phyloP scores from a whole-genome alignment of 2,888 invertebrate genomes.

The Scrobipalpa atriplicella region DNA sequence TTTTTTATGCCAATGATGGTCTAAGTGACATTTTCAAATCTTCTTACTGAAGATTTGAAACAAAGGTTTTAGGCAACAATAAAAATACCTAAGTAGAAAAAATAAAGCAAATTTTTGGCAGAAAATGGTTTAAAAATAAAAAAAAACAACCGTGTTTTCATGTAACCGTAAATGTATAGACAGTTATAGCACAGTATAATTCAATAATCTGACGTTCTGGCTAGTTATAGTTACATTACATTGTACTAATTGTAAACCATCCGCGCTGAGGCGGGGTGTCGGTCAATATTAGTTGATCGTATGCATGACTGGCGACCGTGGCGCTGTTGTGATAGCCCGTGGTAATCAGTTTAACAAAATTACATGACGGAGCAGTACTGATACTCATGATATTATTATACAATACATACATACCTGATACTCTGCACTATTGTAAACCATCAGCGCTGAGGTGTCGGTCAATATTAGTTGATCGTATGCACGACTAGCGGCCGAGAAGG shows the following conservation, averaged over 20 bases:
- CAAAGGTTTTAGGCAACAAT: neutral
- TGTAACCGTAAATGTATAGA: too few species aligned
- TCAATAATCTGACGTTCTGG: too few species aligned
- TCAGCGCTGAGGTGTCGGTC: too few species aligned
- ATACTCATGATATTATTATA: neutral
- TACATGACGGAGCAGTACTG: neutral
- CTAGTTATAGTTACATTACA: too few species aligned
- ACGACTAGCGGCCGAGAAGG: too few species aligned
- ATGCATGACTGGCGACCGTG: slow-evolving; percentile 1
- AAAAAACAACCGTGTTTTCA: too few species aligned
- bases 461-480: too few species aligned
- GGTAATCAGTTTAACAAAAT: neutral
- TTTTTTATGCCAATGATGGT: neutral
- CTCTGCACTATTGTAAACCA: neutral
- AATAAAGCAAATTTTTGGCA: neutral
- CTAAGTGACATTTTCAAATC: slow-evolving; percentile 6
- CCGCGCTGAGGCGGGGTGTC: neutral
- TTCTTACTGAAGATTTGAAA: slow-evolving; percentile 4
- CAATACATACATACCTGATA: neutral
- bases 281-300: slow-evolving; percentile 4
- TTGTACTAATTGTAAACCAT: neutral
- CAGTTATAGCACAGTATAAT: too few species aligned
- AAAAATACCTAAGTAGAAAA: neutral
- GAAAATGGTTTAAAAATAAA: too few species aligned
- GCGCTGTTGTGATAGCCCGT: neutral